Conservation (phyloP, 2,113 vertebrate genomes). For the Hassar affinis region DNA sequence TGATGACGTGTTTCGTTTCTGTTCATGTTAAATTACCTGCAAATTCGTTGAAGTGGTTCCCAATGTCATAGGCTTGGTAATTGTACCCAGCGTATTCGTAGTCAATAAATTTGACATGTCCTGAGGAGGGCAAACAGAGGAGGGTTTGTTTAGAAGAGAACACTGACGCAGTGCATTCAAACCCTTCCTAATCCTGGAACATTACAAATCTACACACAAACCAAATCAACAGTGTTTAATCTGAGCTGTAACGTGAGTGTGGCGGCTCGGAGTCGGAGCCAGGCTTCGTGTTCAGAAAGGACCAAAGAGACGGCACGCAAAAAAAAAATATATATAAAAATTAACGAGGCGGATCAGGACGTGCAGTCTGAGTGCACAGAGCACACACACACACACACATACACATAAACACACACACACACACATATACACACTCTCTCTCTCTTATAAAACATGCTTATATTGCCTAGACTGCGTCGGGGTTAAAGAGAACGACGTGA, state of each 20-base stretch:
- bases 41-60: slow-evolving; percentile 99
- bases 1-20: neutral
- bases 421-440: neutral
- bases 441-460: slow-evolving; percentile 8
- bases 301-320: neutral
- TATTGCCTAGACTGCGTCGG: neutral
- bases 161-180: neutral
- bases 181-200: slow-evolving; percentile 37
- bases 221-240: slow-evolving; percentile 55
- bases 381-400: neutral
- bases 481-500: slow-evolving; percentile 14
- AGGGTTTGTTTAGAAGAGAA: slow-evolving; percentile 64
- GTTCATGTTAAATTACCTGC: slow-evolving; percentile 76
- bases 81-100: slow-evolving; percentile 98
- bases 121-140: slow-evolving; percentile 80
- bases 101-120: slow-evolving; percentile 97
- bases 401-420: neutral
- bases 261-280: slow-evolving; percentile 60
- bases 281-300: slow-evolving; percentile 75
- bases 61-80: slow-evolving; percentile 98
- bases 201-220: slow-evolving; percentile 35
- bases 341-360: neutral
- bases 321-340: too few species aligned
- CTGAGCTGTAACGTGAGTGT: slow-evolving; percentile 36
- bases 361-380: slow-evolving; percentile 23